Evolutionary conservation across 2,888 invertebrate genomes (phyloP).

Genomic region (Nemapogon koenigi): DNA sequence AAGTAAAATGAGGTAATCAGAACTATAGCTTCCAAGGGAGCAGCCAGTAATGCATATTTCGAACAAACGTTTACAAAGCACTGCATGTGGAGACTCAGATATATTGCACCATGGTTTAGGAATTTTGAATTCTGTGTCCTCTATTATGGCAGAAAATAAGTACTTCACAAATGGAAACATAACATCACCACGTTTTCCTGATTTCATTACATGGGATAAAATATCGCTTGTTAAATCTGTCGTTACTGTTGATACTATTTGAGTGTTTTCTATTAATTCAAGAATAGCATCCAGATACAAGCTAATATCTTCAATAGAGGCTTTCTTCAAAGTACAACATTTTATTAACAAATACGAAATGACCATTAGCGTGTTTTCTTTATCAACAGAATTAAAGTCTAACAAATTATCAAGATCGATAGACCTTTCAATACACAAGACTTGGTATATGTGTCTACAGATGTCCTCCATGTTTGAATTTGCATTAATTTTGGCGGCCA

Average conservation of each 20-base stretch:
- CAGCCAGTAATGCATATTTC: slow-evolving; percentile 58
- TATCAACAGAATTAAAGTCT: slow-evolving; percentile 24
- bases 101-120: slow-evolving; percentile 45
- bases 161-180: slow-evolving; percentile 63
- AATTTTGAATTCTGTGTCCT: slow-evolving; percentile 41
- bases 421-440: slow-evolving; percentile 31
- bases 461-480: slow-evolving; percentile 24
- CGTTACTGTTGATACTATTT: slow-evolving; percentile 32
- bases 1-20: slow-evolving; percentile 39
- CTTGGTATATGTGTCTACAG: slow-evolving; percentile 33
- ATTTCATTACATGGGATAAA: slow-evolving; percentile 35
- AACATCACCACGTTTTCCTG: slow-evolving; percentile 47
- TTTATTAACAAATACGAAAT: slow-evolving; percentile 49
- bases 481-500: slow-evolving; percentile 12
- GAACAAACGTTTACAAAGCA: slow-evolving; percentile 25
- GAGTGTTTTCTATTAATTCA: slow-evolving; percentile 39
- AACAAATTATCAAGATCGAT: slow-evolving; percentile 31
- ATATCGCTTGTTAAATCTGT: slow-evolving; percentile 29
- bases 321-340: slow-evolving; percentile 40
- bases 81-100: slow-evolving; percentile 18
- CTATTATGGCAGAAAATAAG: slow-evolving; percentile 55
- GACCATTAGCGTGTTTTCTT: slow-evolving; percentile 25
- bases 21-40: slow-evolving; percentile 35
- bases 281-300: slow-evolving; percentile 45
- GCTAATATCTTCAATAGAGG: slow-evolving; percentile 36